Evolutionary conservation across 2,888 invertebrate genomes (phyloP), one percentile per base, ranked within the genome.

Genomic region (Poecilobothrus nobilitatus): DNA sequence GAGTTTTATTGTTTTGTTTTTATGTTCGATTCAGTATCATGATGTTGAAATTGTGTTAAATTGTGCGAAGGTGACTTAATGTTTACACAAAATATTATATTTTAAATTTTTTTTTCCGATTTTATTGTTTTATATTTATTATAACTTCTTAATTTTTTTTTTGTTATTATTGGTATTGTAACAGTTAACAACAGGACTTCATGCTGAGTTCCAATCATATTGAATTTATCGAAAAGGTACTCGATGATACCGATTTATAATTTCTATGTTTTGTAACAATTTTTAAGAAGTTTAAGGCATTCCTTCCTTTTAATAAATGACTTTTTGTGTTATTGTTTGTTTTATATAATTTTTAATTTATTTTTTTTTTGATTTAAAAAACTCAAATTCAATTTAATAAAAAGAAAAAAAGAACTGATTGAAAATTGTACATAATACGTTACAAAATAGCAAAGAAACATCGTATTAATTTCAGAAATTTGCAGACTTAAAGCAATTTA

Each of bases 31-130:
- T 15, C 5, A 53, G 2, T 53, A 9, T 12, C 15, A 15, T 18
- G 53, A 5, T 4, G 2, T 2, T 27, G 2, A 5, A 27, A 27
- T 27, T 27, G 27, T 27, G 27, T 27, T 27, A 27, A 53, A 53
- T 53, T 53, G 53, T 53, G 53, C 53, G 53, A 53, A 53, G 53
- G 53, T 53, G 53, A 53, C 53, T 53, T 12, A 53, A 53, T 53
- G 53, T 53, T 53, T 53, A 53, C 53, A 53, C 53, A 53, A 53
- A 27, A 12, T 53, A 53, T 53, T 53, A 53, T 53, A n/a, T 53
- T 6, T 53, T 41, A 15, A 12, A 41, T 8, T 41, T 41, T 41
- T 3, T 41, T 9, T 41, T 41, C 9, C 2, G 9, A 6, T 41
- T 41, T 41, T 41, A 41, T 53, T 53, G 6, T 53, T 53, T 53